phyloP scores from a whole-genome alignment of 2,113 vertebrate species.

The Phainopepla nitens region DNA sequence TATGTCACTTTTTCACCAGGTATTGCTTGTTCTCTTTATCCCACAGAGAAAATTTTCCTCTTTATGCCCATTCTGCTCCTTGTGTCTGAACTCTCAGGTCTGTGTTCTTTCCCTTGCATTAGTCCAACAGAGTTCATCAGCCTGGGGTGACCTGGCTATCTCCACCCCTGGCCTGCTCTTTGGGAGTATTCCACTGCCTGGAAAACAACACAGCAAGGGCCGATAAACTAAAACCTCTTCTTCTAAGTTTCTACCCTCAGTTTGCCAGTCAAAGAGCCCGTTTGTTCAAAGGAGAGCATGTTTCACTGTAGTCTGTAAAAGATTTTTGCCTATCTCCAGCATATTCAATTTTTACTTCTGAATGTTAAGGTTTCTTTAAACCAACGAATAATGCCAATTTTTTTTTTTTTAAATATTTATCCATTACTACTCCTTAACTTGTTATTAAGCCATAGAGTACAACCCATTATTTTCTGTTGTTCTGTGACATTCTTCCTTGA shows the following conservation, averaged over 20 bases:
- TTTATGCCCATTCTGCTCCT: not conserved
- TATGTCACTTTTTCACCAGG: not conserved
- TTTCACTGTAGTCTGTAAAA: not conserved
- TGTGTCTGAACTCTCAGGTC: not conserved
- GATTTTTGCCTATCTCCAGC: not conserved
- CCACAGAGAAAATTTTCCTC: not conserved
- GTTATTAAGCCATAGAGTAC: not conserved
- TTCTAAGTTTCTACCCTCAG: not conserved
- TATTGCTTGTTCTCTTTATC: not conserved
- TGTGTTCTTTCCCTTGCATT: not conserved
- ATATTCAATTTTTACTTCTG: not conserved
- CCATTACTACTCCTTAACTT: not conserved
- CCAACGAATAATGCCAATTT: not conserved
- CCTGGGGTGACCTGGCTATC: not conserved
- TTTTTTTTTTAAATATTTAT: not conserved
- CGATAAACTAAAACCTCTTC: not conserved
- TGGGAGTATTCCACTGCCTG: not conserved
- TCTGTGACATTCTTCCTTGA: not conserved
- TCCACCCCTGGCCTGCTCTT: not conserved
- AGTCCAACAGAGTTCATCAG: not conserved
- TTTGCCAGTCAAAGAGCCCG: not conserved
- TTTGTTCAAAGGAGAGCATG: not conserved
- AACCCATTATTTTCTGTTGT: not conserved
- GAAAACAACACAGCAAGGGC: not conserved
- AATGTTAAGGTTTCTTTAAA: not conserved